phyloP scores from a whole-genome alignment of 2,888 invertebrate species.

The Polylopha cassiicola region DNA sequence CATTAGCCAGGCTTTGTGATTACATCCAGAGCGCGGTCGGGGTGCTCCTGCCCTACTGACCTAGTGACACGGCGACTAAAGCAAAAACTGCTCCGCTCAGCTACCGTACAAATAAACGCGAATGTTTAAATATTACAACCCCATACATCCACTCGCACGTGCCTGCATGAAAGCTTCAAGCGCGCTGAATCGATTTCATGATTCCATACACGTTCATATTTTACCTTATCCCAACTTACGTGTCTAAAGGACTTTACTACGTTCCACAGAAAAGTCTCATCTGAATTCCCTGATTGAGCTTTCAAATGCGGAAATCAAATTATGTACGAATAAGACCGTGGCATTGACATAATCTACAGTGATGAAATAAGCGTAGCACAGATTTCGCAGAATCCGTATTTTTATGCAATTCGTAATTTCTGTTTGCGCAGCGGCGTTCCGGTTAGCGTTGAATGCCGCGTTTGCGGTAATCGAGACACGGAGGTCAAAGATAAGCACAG shows the following conservation, averaged over 20 bases:
- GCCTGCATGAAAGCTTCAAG: constrained; percentile 10
- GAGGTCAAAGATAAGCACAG: constrained; percentile 6
- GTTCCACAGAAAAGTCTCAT: no score
- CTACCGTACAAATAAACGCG: constrained; percentile 54
- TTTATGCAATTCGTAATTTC: constrained; percentile 10
- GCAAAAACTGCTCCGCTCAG: constrained; percentile 47
- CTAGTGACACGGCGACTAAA: constrained; percentile 53
- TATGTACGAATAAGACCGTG: no score
- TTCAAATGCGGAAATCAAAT: no score
- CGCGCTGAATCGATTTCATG: constrained; percentile 13
- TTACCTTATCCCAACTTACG: no score
- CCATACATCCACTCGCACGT: constrained; percentile 27
- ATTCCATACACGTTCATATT: no score
- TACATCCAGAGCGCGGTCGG: constrained; percentile 38
- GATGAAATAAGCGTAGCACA: constrained; percentile 12
- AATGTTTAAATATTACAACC: constrained; percentile 46
- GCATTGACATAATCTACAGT: constrained; percentile 12
- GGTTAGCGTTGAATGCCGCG: constrained; percentile 1
- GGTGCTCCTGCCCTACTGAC: constrained; percentile 58
- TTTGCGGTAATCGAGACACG: constrained; percentile 6
- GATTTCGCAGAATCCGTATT: constrained; percentile 12
- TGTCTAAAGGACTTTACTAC: no score
- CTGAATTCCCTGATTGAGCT: no score
- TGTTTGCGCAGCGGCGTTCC: constrained; percentile 2
- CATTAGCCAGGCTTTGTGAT: constrained; percentile 46